These are phyloP conservation scores for Plebejus argus DNA, from an alignment of 2,888 invertebrate genomes.

Conservation along the genomic window DNA sequence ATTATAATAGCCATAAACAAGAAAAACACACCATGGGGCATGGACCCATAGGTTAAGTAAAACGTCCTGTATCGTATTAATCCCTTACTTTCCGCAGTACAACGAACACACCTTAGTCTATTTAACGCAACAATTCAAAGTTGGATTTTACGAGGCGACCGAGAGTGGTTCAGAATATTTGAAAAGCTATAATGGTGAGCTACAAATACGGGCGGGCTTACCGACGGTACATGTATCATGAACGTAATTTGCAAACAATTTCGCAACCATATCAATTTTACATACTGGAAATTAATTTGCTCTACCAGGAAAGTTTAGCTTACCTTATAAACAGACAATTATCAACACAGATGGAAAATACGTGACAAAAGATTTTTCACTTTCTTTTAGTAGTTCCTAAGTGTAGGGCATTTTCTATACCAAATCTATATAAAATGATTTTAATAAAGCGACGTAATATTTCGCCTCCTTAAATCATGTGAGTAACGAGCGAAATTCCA, in stretches of 20 bases:
- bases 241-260: constrained; percentile 2
- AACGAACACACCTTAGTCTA: constrained; percentile 52
- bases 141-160: constrained; percentile 55
- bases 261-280: background rate
- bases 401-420: background rate
- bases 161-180: constrained; percentile 51
- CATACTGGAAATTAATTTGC: constrained; percentile 5
- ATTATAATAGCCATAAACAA: background rate
- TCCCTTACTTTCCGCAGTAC: background rate
- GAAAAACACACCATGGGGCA: background rate
- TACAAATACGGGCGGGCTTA: constrained; percentile 30
- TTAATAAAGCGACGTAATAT: background rate
- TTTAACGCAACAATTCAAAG: constrained; percentile 54
- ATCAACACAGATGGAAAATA: background rate
- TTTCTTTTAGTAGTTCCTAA: background rate
- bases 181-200: constrained; percentile 39
- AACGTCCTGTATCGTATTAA: background rate
- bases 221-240: background rate
- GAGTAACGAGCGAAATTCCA: background rate
- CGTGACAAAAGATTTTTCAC: background rate
- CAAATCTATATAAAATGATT: background rate
- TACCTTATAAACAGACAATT: too few relatives aligned
- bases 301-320: background rate
- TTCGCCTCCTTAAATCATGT: constrained; percentile 1
- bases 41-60: background rate